These are phyloP conservation scores for Sesia bembeciformis DNA, from an alignment of 2,888 invertebrate species.

Conservation along the genomic window DNA sequence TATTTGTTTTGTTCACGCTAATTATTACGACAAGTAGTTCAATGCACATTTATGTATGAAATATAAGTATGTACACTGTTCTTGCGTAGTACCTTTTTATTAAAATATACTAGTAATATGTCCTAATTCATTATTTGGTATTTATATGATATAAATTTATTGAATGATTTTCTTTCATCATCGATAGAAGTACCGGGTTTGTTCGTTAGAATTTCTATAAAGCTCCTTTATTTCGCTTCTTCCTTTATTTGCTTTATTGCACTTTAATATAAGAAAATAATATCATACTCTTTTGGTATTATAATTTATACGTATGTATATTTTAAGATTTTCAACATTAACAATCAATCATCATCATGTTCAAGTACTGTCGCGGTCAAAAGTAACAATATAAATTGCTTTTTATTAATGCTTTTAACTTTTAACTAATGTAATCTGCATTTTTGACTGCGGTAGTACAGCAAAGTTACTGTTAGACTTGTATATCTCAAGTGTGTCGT, in stretches of 20 bases:
- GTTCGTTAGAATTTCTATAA: slow-evolving; percentile 28
- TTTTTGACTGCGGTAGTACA: slow-evolving; percentile 12
- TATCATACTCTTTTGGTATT: background rate
- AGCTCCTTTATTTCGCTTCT: slow-evolving; percentile 45
- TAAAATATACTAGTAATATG: background rate
- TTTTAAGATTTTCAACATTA: background rate
- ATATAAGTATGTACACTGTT: background rate
- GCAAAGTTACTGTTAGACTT: slow-evolving; percentile 18
- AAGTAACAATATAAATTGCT: background rate
- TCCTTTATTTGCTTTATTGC: slow-evolving; percentile 40
- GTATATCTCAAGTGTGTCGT: slow-evolving; percentile 65
- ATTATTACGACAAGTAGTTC: background rate
- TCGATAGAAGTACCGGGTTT: slow-evolving; percentile 30
- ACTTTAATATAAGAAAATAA: slow-evolving; percentile 17
- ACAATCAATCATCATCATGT: background rate
- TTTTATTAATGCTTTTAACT: too few species aligned
- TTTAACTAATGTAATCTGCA: background rate
- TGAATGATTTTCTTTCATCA: slow-evolving; percentile 15
- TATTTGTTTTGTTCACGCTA: background rate
- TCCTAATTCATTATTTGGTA: background rate
- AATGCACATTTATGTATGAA: background rate
- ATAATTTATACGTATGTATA: background rate
- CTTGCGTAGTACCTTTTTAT: background rate
- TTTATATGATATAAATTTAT: background rate
- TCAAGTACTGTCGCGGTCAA: background rate